Base-by-base conservation (phyloP, 1,140 invertebrate genomes). In the Archivesica marissinica region DNA sequence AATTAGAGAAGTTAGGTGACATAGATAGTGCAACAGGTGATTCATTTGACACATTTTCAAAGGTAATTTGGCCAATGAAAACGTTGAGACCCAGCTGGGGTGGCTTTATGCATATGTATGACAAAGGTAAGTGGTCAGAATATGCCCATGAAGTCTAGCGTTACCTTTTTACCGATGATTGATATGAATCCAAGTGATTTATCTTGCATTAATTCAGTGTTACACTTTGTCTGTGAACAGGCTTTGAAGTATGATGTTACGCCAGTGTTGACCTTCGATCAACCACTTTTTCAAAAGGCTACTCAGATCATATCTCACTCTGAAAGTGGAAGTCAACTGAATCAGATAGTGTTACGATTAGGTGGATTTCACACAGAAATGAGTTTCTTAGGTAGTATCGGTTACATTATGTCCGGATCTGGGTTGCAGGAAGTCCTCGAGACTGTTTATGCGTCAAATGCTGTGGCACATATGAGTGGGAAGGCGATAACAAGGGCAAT, bases 401-500 rank as follows among this genome's bases (percentile, higher is more conserved):
- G 86, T 25, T 78, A 86, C 23, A 30, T 87, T 1, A 89, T 87
- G 89, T 11, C 66, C 7, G 54, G 50, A 23, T 88, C 68, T 44
- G 89, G 91, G 13, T 72, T 91, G 30, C 25, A 82, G 39, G 82
- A 90, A 50, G 50, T 87, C 6, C 52, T 91, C 41, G 87, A 91
- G 84, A 83, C 70, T 13, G 66, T 89, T 6, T 91, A 87, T 88
- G 85, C 88, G 17, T 44, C 76, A 59, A 88, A 90, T 68, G 90
- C 90, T 54, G 90, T 92, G 38, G 88, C 88, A 15, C 92, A 94
- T 89, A 93, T 93, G 88, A 84, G 68, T 47, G 91, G 93, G 33
- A 91, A 95, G 88, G 89, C 93, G 59, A 94, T 93, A 87, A 80
- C 91, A 33, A 88, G 94, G 90, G 90, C 92, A 35, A 76, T 95